phyloP scores from a whole-genome alignment of 2,113 vertebrate genomes.

The Amazona guildingii region DNA sequence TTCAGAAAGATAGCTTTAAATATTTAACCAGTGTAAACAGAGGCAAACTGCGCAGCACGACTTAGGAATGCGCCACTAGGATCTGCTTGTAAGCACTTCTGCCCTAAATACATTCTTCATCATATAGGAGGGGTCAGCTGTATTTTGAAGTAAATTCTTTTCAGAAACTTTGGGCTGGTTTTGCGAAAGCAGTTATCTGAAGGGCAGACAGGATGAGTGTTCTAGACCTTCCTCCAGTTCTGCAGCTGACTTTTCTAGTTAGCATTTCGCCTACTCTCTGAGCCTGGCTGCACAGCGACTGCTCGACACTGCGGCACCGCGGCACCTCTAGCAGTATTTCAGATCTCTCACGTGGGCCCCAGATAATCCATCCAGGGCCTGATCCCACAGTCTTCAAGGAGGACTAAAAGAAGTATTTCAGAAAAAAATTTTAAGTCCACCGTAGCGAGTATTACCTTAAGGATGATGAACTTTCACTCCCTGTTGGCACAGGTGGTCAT shows the following conservation, averaged over 20 bases:
- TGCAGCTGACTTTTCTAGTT: background rate
- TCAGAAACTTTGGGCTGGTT: background rate
- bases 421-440: background rate
- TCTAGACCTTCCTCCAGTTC: background rate
- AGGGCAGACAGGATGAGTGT: background rate
- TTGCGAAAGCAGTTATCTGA: background rate
- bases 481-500: background rate
- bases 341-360: accelerated
- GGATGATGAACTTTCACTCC: background rate
- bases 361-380: background rate
- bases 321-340: background rate
- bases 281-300: background rate
- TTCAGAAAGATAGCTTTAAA: constrained; percentile 36
- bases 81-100: background rate
- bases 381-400: background rate
- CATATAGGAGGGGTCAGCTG: background rate
- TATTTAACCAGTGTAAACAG: constrained; percentile 29
- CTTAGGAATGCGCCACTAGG: background rate
- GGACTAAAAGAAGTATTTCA: background rate
- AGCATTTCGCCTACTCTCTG: background rate
- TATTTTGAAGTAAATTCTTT: background rate
- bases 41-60: constrained; percentile 9
- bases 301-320: accelerated
- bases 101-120: background rate
- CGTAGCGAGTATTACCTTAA: background rate